These are phyloP conservation scores for Peromyscus aztecus DNA, from an alignment of 2,797 vertebrate genomes.

Conservation along the genomic window DNA sequence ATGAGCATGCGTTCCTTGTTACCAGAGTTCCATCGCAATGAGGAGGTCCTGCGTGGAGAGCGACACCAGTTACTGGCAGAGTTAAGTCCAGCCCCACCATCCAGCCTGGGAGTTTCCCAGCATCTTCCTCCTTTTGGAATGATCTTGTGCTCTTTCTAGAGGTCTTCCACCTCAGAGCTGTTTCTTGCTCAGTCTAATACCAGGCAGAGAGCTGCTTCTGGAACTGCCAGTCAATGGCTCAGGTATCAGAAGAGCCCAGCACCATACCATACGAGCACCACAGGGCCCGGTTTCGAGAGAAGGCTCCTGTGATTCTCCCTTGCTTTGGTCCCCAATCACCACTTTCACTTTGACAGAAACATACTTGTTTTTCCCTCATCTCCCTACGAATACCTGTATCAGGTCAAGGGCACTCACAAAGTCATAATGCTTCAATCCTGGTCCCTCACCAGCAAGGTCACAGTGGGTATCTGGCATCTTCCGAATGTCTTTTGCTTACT, in stretches of 20 bases:
- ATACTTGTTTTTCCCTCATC: not conserved
- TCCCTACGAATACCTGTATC: not conserved
- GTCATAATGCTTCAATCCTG: not conserved
- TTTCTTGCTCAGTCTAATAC: not conserved
- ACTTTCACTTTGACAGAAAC: not conserved
- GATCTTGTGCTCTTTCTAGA: not conserved
- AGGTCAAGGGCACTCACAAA: not conserved
- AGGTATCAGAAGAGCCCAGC: not conserved
- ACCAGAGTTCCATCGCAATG: constrained; percentile 95
- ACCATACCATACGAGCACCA: not conserved
- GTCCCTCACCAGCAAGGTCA: not conserved
- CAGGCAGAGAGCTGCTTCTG: not conserved
- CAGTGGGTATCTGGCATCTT: not conserved
- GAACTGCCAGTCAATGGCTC: rapidly evolving
- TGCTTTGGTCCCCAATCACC: too few species aligned
- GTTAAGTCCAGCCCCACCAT: not conserved
- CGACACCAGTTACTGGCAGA: not conserved
- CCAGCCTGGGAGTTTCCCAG: not conserved
- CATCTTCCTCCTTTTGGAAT: not conserved
- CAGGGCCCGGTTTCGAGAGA: not conserved
- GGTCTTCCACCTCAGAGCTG: not conserved
- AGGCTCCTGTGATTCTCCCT: not conserved
- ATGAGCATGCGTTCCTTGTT: constrained; percentile 97
- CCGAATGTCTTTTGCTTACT: not conserved
- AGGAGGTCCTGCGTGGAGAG: constrained; percentile 90